Evolutionary conservation across 1,140 invertebrate genomes (phyloP).

Genomic region (Brachionus rotundiformis): DNA sequence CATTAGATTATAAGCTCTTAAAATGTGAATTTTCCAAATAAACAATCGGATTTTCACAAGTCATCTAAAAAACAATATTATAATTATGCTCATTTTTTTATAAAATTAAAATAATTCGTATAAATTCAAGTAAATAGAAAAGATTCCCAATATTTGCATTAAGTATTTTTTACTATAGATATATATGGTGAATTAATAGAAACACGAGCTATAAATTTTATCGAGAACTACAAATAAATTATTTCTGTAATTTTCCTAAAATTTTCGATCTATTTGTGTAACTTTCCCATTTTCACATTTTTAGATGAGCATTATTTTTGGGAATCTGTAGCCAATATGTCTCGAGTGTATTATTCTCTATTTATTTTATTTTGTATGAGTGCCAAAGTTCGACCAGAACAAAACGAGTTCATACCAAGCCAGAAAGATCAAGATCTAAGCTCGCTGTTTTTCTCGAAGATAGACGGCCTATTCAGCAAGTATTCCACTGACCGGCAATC

Average conservation of each 20-base stretch:
- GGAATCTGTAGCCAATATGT: background rate
- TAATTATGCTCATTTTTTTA: conserved; percentile 1
- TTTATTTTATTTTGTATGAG: background rate
- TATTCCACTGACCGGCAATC: background rate
- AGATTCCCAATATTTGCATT: conserved; percentile 32
- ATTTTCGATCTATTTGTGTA: background rate
- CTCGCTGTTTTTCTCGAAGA: background rate
- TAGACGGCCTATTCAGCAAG: conserved; percentile 1
- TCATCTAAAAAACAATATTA: background rate
- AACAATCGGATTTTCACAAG: background rate
- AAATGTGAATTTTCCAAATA: background rate
- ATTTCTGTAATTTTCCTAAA: background rate
- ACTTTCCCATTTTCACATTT: conserved; percentile 34
- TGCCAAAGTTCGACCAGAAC: background rate
- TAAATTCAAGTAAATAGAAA: conserved; percentile 1
- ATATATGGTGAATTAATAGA: background rate
- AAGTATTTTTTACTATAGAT: background rate
- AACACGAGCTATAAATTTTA: conserved; percentile 19
- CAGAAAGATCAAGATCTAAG: background rate
- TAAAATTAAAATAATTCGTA: conserved; percentile 8
- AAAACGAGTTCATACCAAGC: background rate
- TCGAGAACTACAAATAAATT: conserved; percentile 18
- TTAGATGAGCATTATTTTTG: conserved; percentile 3
- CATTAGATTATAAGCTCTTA: background rate
- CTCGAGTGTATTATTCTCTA: background rate